Conservation (phyloP, 2,888 invertebrate species). For the Diarsia brunnea region DNA sequence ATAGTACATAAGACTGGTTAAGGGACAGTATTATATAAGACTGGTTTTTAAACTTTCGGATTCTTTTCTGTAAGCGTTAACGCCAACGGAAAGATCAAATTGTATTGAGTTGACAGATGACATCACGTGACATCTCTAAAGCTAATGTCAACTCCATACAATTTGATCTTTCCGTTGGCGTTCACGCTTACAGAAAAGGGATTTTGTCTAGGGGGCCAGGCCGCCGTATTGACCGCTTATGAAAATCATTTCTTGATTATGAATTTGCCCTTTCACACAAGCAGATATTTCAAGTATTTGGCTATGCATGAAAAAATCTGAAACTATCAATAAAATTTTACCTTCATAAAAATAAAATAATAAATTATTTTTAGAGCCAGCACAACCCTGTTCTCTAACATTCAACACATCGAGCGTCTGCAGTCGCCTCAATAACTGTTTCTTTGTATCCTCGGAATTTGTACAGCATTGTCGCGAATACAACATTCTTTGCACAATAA, state of each 20-base stretch:
- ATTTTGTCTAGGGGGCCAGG: no score
- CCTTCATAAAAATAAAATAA: not conserved
- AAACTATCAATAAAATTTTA: not conserved
- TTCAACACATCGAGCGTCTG: slow-evolving; percentile 48
- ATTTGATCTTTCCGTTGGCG: no score
- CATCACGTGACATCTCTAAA: no score
- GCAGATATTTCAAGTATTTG: not conserved
- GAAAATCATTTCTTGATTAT: not conserved
- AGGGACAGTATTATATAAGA: no score
- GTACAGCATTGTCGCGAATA: slow-evolving; percentile 65
- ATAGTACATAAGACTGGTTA: no score
- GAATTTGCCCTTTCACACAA: not conserved
- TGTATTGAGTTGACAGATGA: no score
- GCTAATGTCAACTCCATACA: no score
- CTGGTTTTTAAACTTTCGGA: not conserved
- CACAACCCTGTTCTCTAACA: slow-evolving; percentile 58
- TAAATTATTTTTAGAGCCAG: not conserved
- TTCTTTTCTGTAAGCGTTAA: no score
- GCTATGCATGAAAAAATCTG: not conserved
- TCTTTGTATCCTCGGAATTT: slow-evolving; percentile 67
- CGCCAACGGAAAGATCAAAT: no score
- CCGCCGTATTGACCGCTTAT: not conserved
- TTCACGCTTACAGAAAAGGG: no score
- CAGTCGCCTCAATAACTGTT: slow-evolving; percentile 68
- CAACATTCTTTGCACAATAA: slow-evolving; percentile 59